Percentiles rank a stretch among this genome's conserved stretches.
Evolutionary conservation across 2,797 vertebrate genomes (phyloP).

Genomic region (Miichthys miiuy): DNA sequence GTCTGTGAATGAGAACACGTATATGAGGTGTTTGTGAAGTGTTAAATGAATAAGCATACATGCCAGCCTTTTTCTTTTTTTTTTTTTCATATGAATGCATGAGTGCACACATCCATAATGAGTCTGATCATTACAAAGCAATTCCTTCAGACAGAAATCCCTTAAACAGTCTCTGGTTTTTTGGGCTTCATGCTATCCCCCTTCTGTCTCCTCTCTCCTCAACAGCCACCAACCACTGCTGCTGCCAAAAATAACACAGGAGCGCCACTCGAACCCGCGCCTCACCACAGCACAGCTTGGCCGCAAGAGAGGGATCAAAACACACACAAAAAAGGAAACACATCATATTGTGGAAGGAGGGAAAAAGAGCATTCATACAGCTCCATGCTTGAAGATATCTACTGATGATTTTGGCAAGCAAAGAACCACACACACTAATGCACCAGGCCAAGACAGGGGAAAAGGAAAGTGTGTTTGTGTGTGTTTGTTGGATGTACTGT

Average conservation of each 20-base stretch:
- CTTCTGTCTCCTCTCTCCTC: slow-evolving; percentile 83
- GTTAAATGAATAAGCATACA: slow-evolving; percentile 65
- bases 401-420: slow-evolving; percentile 86
- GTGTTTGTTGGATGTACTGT: slow-evolving; percentile 65
- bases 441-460: slow-evolving; percentile 62
- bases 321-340: slow-evolving; percentile 92
- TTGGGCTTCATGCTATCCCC: slow-evolving; percentile 81
- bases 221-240: slow-evolving; percentile 88
- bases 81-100: slow-evolving; percentile 8
- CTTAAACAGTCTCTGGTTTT: slow-evolving; percentile 86
- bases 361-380: slow-evolving; percentile 80
- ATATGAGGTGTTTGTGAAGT: slow-evolving; percentile 69
- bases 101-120: slow-evolving; percentile 67
- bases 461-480: slow-evolving; percentile 71
- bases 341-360: slow-evolving; percentile 86
- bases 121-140: slow-evolving; percentile 85
- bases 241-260: slow-evolving; percentile 91
- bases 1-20: slow-evolving; percentile 52
- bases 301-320: slow-evolving; percentile 89
- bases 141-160: slow-evolving; percentile 88
- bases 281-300: slow-evolving; percentile 82
- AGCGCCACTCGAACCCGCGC: slow-evolving; percentile 88
- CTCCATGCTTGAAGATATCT: slow-evolving; percentile 85
- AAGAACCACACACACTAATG: slow-evolving; percentile 77
- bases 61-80: slow-evolving; percentile 44